Evolutionary conservation across 2,888 invertebrate species (phyloP).

Genomic region (Autographa gamma): DNA sequence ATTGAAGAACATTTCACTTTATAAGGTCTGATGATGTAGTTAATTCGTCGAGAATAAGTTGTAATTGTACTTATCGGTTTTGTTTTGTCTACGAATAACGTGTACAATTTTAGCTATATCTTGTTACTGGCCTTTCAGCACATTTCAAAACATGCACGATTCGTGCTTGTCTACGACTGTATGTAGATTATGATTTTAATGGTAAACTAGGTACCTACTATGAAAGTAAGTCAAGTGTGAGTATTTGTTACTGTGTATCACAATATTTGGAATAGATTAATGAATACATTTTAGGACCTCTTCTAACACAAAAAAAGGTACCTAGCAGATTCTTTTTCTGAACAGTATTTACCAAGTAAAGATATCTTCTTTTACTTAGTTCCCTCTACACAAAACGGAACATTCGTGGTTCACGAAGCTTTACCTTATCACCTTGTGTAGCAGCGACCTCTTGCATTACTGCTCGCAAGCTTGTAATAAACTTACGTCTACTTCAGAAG

Average conservation of each 20-base stretch:
- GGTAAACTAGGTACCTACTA: conserved; percentile 1
- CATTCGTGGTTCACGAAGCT: conserved; percentile 10
- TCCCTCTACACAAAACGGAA: neutral
- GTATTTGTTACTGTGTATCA: too few species aligned
- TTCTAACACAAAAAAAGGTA: neutral
- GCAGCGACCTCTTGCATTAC: conserved; percentile 25
- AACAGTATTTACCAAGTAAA: neutral
- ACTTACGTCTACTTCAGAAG: conserved; percentile 28
- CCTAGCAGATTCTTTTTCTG: neutral
- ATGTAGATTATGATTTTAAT: conserved; percentile 17
- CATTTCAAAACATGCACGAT: conserved; percentile 46
- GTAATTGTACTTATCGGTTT: too few species aligned
- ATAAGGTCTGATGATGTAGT: too few species aligned
- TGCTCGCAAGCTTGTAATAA: conserved; percentile 13
- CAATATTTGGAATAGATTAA: too few species aligned
- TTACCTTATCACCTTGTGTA: conserved; percentile 33
- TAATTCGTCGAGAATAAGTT: too few species aligned
- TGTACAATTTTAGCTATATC: too few species aligned
- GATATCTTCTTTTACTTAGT: neutral
- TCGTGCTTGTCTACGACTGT: too few species aligned
- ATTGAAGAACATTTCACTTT: too few species aligned
- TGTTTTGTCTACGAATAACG: too few species aligned
- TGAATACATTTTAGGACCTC: too few species aligned
- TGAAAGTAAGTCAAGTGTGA: too few species aligned
- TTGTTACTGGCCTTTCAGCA: conserved; percentile 31